Evolutionary conservation across 2,888 invertebrate species (phyloP), one percentile per base, ranked within the genome.

Genomic region (Seira sanloemensis): DNA sequence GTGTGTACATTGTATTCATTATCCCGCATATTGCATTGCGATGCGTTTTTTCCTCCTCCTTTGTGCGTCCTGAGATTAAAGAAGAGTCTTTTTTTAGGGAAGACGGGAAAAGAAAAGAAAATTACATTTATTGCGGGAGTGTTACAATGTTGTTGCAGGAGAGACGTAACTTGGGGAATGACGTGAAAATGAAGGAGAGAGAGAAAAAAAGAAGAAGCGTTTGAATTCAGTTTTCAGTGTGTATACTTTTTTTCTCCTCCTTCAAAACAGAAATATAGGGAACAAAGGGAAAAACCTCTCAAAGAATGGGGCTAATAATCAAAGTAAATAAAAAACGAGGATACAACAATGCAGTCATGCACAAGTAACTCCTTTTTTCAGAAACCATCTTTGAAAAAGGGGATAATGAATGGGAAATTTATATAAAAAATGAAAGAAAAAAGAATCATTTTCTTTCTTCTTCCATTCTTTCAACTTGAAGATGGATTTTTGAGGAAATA

Each of bases 241-340:
- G 19, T 18, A 58, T n/a, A 9, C 46, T 9, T 58, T 21, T 21
- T 18, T 66, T 23, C 7, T 66, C 66, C 66, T 66, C 24, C n/a
- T 66, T 21, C 21, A 58, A 66, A 21, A 66, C 16, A 21, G 21
- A 66, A 66, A 58, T 5, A 62, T 5, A n/a, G 62, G 16, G 62
- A n/a, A 62, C 37, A 37, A 37, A 37, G 37, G 37, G 37, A 37
- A n/a, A n/a, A n/a, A n/a, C 62, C 62, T 62, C 62, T 71, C 66
- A 65, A 81, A 81, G 81, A 81, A 81, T 81, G 81, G 81, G 81
- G 81, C 75, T 75, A 81, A 81, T 81, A 81, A 81, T 81, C 81
- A 81, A 81, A 81, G 81, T 81, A 81, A 81, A 76, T 81, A 37
- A 12, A 37, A 71, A 65, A 76, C 24, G 69, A 54, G 58, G 65